Evolutionary conservation across 1,140 invertebrate genomes (phyloP), one percentile per base, ranked within the genome.

Genomic region (Acromyrmex echinatior): DNA sequence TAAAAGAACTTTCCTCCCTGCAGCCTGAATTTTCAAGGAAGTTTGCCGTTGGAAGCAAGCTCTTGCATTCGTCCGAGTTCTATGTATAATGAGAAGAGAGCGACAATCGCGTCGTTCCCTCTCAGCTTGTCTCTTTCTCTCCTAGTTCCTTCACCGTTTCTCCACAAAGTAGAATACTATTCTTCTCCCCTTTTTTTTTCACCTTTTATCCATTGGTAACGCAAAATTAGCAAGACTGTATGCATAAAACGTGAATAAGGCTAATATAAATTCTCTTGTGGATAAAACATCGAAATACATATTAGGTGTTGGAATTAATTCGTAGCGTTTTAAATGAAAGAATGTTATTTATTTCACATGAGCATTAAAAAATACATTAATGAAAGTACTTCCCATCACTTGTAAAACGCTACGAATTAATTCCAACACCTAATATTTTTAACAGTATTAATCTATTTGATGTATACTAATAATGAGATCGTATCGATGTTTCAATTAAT

Each of bases 1-100:
- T 94, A 94, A 93, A 94, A 94, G 93, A 94, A 93, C 87, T 92
- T 94, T 94, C 90, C 80, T 88, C 79, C 90, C 87, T 90, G 91
- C 91, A 93, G 91, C 88, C 92, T 88, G 91, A 87, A 93, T 93
- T 93, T 94, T 92, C 92, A 91, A 89, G 91, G 78, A 93, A 94
- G 90, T 94, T 94, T 87, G 91, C 88, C 82, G 74, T 80, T 89
- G 85, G 87, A 90, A 93, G 91, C 90, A 92, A 89, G 89, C 92
- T 94, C 92, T 92, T 92, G 93, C 93, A 91, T 92, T 93, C 92
- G 91, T 92, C 90, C 92, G 92, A 88, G 91, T 92, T 91, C 91
- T 86, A 86, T 81, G 92, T 92, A 93, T 94, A 93, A 94, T 93
- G 92, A 94, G 93, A 91, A 79, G 79, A 88, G 89, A 84, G 87